Base-by-base conservation (phyloP, 92 coral and sea anemone species). In the Epizoanthus rinbou region DNA sequence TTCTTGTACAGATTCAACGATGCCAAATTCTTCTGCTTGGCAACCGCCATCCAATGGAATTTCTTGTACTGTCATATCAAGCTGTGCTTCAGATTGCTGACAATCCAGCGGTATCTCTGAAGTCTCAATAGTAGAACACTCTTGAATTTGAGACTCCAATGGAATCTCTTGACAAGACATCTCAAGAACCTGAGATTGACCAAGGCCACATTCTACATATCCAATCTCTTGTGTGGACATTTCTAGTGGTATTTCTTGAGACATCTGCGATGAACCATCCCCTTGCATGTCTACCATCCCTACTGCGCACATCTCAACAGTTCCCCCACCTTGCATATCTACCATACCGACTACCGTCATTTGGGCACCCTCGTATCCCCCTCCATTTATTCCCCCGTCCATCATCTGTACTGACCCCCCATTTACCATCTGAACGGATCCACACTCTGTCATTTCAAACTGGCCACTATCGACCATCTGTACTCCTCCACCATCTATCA, bases 11-110 rank as follows among this genome's bases (percentile, higher is more conserved):
- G 80, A 74, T 22, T 15, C 65, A 24, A 74, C 21, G 82, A 62
- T 35, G 71, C 82, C 71, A n/a, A 78, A 22, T 78, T 78, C 70
- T 22, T 78, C 57, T 22, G 62, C 58, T 78, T 78, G 82, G 57
- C 31, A 78, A 62, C 82, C 69, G 22, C 58, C 59, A 43, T 41
- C 82, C 82, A 78, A 78, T 78, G 72, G 43, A 11, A 37, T 60
- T 41, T 37, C 72, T 37, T 78, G 70, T 62, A 37, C 21, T 19
- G 21, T 37, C 57, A 62, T 41, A 15, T 35, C 82, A 56, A 59
- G 71, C 70, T 78, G 72, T 39, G 82, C 24, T 37, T 52, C 50
- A 59, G 70, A 19, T 53, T 47, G 79, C 13, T 50, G 54, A 50
- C 15, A 50, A 50, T 50, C 54, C 54, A 50, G 16, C 54, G 54